A percentile compares a stretch with the other conserved stretches of the same genome.
Conservation (phyloP, 2,113 vertebrate species). For the Marcusenius ussheri region DNA sequence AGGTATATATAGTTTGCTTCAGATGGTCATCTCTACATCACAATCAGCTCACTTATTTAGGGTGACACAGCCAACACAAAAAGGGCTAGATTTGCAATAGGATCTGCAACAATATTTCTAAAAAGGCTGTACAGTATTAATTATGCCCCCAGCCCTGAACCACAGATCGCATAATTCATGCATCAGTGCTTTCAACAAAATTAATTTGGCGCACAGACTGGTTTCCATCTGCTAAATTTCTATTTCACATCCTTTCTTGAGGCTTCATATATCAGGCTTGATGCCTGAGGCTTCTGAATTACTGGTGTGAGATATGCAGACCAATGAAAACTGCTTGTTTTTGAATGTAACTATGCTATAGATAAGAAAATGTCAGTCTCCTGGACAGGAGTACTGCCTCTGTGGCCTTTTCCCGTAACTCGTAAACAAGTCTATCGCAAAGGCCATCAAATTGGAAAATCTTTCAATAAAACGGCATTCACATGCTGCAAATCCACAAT, state of each 20-base stretch:
- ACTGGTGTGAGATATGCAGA: background rate
- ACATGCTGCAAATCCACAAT: background rate
- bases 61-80: background rate
- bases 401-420: background rate
- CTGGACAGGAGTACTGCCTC: background rate
- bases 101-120: background rate
- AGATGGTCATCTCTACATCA: background rate
- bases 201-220: constrained; percentile 13
- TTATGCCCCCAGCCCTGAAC: constrained; percentile 5
- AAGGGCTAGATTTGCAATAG: background rate
- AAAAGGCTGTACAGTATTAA: background rate
- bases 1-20: background rate
- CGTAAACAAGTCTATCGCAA: constrained; percentile 13
- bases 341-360: background rate
- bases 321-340: background rate
- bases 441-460: background rate
- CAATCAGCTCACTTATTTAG: background rate
- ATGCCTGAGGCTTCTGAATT: background rate
- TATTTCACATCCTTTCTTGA: background rate
- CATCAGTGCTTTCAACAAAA: constrained; percentile 18
- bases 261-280: background rate
- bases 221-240: background rate
- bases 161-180: constrained; percentile 5
- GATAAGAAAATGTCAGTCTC: background rate
- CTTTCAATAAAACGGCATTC: background rate